Evolutionary conservation across 2,888 invertebrate species (phyloP), one percentile per base, ranked within the genome.

Genomic region (Ormyrus rosae): DNA sequence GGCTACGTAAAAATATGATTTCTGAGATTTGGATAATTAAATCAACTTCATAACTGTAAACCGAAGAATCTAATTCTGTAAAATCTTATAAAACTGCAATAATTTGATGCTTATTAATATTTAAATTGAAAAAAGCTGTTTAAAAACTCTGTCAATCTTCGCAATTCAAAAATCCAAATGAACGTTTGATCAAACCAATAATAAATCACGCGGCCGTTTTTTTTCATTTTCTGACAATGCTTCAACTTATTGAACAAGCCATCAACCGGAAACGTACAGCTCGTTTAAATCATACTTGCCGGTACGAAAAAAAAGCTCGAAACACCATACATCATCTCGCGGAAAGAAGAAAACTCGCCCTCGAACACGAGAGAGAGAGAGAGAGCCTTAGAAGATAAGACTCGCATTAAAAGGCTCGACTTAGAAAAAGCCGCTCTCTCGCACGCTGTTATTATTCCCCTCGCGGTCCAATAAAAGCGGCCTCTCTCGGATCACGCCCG

Each of bases 281-380:
- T 60, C 19, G 7, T 6, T 71, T 11, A 19, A 19, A 71, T 10
- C 34, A 19, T 58, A 11, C 19, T 34, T 34, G 34, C 34, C 6
- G n/a, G 58, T 3, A n/a, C 2, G 0, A 45, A 53, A 56, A n/a
- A 11, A 71, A 70, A 69, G 55, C 10, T 8, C 51, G 8, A 53
- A 55, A 55, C 56, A 19, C 78, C 78, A 72, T 71, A 72, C 46
- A 72, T 78, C 78, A 78, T 53, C 13, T 11, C 7, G 2, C 2
- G 9, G 5, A 34, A 34, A 7, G 13, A 67, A 74, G 51, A 58
- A 13, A n/a, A 45, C 34, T 34, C 60, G 51, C 19, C 53, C 34
- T 34, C 60, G 51, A 60, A 60, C 60, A 46, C 56, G 19, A 19
- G 19, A 19, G 19, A 19, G 19, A 19, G 19, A 19, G 19, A 51